Percentiles rank a stretch among this genome's conserved stretches.
Conservation (phyloP, 2,113 vertebrate species). For the Mobula birostris region DNA sequence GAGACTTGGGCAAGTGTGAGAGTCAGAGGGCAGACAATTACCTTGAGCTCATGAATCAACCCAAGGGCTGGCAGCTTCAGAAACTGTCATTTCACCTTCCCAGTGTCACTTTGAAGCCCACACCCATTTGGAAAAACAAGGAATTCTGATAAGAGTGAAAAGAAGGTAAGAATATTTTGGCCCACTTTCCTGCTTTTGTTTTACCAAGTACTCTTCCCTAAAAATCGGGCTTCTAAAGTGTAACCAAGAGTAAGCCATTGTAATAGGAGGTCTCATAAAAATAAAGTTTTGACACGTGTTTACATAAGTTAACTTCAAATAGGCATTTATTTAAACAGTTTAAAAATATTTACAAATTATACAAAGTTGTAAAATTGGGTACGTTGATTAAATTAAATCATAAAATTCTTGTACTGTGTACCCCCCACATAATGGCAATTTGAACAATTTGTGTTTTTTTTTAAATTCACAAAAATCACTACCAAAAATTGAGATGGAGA, state of each 20-base stretch:
- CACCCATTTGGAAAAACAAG: not conserved
- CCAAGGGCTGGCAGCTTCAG: not conserved
- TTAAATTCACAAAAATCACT: too few relatives aligned
- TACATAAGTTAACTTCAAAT: not conserved
- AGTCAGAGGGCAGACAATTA: not conserved
- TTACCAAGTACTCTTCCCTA: not conserved
- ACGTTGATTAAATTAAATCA: not conserved
- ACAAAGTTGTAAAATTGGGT: not conserved
- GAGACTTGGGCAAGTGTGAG: not conserved
- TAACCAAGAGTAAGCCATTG: not conserved
- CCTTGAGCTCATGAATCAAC: not conserved
- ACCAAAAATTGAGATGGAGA: too few relatives aligned
- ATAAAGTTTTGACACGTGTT: too few relatives aligned
- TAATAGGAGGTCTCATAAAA: too few relatives aligned
- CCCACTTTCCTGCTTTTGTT: not conserved
- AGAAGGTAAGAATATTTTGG: not conserved
- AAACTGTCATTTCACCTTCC: not conserved
- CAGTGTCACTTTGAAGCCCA: not conserved
- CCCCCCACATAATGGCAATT: too few relatives aligned
- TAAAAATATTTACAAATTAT: not conserved
- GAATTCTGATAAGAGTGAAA: not conserved
- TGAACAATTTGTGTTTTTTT: too few relatives aligned
- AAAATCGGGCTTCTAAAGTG: not conserved
- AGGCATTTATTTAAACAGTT: not conserved
- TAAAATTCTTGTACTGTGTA: not conserved